Evolutionary conservation across 2,888 invertebrate genomes (phyloP), one percentile per base, ranked within the genome.

Genomic region (Drosophila ustulata): DNA sequence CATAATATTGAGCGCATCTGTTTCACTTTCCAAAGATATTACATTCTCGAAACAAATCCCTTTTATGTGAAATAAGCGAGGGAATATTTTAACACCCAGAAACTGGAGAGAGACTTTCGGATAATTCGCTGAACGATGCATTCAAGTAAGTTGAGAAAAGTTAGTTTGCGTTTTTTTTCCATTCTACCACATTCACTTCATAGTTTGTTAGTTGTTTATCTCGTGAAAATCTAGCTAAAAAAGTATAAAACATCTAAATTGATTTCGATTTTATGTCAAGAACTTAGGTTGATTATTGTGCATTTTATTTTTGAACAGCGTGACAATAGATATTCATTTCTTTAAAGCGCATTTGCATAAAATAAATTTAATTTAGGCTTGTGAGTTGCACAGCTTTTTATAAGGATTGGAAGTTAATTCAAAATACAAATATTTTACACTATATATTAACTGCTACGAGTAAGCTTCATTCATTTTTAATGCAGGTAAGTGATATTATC

Each of bases 11-110:
- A 45, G 43, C 28, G 41, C 25, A 8, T 7, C 39, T 11, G 46
- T 30, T 30, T 0, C n/a, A 57, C 41, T 50, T 47, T 46, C 28
- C 26, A 18, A 55, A 4, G 32, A 45, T 23, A 69, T 58, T 58
- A 45, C 51, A 52, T 66, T 49, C 26, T 30, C 25, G 23, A 5
- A 13, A 34, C 28, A 62, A 74, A 56, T 30, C 30, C 2, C 30
- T 30, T 30, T 30, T 3, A 13, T 8, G 34, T 4, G 52, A 46
- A 9, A 26, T 43, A 45, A 18, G 18, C 30, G 52, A 30, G 5
- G 6, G 13, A 30, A 2, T 9, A 11, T 18, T 26, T 2, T 6
- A 7, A 34, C 11, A 34, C 9, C n/a, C 6, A 9, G 23, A 50
- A 28, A 25, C 32, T 25, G 25, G 34, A 52, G 26, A 18, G 49